These are phyloP conservation scores for Scyliorhinus canicula DNA, from an alignment of 2,797 vertebrate species.

Conservation along the genomic window DNA sequence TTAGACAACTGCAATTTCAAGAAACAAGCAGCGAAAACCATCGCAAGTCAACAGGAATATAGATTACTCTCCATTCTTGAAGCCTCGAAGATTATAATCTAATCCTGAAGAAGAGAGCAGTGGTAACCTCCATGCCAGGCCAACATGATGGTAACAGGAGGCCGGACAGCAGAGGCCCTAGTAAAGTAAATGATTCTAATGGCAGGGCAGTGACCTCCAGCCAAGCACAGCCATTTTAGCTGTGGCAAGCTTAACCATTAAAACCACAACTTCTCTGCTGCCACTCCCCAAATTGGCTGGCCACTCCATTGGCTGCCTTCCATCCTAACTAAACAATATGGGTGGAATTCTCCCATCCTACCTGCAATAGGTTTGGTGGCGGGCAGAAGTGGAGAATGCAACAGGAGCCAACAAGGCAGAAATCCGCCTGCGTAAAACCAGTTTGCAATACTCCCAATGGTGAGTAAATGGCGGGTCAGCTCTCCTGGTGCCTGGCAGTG, in stretches of 20 bases:
- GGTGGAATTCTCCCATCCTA: neutral
- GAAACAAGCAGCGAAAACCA: neutral
- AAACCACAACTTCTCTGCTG: neutral
- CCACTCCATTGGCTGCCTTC: neutral
- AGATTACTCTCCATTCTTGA: neutral
- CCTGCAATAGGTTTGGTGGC: no score
- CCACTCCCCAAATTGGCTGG: neutral
- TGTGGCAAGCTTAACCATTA: neutral
- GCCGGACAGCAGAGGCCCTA: neutral
- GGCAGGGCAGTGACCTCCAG: neutral
- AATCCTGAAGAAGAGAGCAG: neutral
- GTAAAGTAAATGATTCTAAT: neutral
- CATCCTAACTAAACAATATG: neutral
- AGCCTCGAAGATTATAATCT: neutral
- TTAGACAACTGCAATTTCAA: neutral
- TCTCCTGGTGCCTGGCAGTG: no score
- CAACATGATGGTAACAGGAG: neutral
- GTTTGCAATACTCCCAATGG: no score
- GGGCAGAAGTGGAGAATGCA: no score
- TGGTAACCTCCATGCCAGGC: neutral
- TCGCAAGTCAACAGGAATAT: neutral
- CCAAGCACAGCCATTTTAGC: neutral
- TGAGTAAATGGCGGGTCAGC: no score
- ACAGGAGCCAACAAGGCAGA: no score
- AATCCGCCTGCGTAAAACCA: no score